phyloP scores from a whole-genome alignment of 2,797 vertebrate species.

The Gobio occitaniae region DNA sequence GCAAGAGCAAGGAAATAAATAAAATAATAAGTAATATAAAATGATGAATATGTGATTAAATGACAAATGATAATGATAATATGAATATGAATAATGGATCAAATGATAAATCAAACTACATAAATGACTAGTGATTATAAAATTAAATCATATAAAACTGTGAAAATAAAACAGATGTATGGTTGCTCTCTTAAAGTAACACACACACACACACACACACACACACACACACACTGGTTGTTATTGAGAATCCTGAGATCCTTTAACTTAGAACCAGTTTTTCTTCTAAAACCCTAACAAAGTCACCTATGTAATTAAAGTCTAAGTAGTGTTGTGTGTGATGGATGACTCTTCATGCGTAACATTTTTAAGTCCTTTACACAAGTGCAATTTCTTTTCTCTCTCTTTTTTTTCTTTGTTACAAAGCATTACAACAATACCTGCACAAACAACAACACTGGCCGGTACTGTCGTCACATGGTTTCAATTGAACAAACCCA shows the following conservation, averaged over 20 bases:
- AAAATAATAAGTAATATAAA: too few species aligned
- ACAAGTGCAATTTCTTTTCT: too few species aligned
- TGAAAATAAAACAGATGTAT: too few species aligned
- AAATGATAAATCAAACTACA: background rate
- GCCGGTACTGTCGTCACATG: too few species aligned
- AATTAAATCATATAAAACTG: background rate
- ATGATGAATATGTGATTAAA: too few species aligned
- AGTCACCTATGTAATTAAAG: background rate
- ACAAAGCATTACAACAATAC: background rate
- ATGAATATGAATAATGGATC: too few species aligned
- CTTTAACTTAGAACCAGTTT: too few species aligned
- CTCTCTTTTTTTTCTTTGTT: background rate
- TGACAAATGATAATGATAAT: too few species aligned
- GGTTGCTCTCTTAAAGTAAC: too few species aligned
- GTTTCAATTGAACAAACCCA: background rate
- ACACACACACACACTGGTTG: background rate
- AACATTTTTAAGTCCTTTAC: background rate
- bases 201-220: background rate
- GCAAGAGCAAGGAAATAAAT: too few species aligned
- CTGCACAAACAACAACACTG: background rate
- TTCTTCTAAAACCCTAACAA: background rate
- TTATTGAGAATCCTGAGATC: background rate
- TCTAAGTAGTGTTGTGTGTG: background rate
- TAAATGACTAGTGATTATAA: background rate
- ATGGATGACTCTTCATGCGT: background rate